phyloP scores from a whole-genome alignment of 2,113 vertebrate genomes.

The Riparia riparia region DNA sequence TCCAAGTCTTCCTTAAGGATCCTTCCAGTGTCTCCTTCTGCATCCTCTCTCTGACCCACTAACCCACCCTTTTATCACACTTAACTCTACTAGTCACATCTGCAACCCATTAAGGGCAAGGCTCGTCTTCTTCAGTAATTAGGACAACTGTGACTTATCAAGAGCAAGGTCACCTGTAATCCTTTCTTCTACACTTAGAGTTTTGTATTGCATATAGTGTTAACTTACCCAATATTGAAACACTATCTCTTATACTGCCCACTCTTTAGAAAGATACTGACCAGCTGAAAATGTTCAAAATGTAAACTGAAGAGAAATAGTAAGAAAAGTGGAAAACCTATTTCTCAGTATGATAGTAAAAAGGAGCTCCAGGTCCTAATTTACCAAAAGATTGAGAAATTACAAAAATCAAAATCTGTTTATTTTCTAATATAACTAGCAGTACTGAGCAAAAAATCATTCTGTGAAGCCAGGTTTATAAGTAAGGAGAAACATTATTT shows the following conservation, averaged over 20 bases:
- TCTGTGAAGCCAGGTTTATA: background rate
- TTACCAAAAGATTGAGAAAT: background rate
- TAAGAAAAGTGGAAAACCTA: background rate
- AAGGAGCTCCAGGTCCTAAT: background rate
- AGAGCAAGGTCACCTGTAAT: background rate
- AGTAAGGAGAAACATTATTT: background rate
- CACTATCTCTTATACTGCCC: background rate
- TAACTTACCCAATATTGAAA: background rate
- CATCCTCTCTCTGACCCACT: background rate
- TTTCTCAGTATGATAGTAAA: background rate
- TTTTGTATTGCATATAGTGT: background rate
- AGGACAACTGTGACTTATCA: background rate
- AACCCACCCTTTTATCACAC: background rate
- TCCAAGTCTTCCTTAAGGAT: background rate
- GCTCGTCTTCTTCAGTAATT: background rate
- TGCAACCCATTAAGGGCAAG: background rate
- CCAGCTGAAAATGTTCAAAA: background rate
- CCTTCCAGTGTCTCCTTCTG: background rate
- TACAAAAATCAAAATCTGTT: background rate
- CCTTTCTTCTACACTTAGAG: background rate
- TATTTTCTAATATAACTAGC: background rate
- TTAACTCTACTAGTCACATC: background rate
- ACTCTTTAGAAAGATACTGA: background rate
- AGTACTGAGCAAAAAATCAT: background rate
- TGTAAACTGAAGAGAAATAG: background rate